Percentiles rank a stretch among this genome's conserved stretches.
These are phyloP conservation scores for Aleiodes alternator DNA, from an alignment of 2,888 invertebrate species.

Conservation along the genomic window DNA sequence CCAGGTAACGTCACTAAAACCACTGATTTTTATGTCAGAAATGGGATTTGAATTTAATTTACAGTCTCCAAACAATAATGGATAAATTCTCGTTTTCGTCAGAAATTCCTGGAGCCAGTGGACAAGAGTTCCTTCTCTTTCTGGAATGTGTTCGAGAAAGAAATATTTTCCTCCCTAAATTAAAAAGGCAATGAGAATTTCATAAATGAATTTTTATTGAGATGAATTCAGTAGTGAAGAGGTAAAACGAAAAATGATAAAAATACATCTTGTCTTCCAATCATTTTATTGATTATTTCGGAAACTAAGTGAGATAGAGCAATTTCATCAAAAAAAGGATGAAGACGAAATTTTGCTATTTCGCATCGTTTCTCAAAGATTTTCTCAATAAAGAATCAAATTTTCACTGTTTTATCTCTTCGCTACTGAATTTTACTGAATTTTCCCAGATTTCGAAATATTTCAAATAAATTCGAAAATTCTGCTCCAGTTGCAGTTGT, in stretches of 20 bases:
- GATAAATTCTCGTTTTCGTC: constrained; percentile 67
- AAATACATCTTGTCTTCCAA: neutral
- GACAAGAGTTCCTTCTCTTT: constrained; percentile 58
- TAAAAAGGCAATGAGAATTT: neutral
- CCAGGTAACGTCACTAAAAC: constrained; percentile 63
- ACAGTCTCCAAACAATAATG: constrained; percentile 68
- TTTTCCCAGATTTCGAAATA: too few relatives aligned
- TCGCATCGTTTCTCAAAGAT: too few relatives aligned
- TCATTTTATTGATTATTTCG: neutral
- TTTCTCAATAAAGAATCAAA: too few relatives aligned
- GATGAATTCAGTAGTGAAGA: too few relatives aligned
- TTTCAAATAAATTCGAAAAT: neutral
- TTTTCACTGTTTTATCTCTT: neutral
- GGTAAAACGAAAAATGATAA: neutral
- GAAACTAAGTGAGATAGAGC: neutral
- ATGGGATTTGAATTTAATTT: constrained; percentile 63
- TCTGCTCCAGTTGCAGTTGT: neutral
- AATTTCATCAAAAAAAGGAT: neutral
- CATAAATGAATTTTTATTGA: too few relatives aligned
- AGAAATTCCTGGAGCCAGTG: constrained; percentile 64
- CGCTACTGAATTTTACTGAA: too few relatives aligned
- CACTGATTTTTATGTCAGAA: constrained; percentile 58
- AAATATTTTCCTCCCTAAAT: constrained; percentile 67
- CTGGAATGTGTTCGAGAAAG: constrained; percentile 69
- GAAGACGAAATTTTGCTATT: too few relatives aligned